phyloP scores from a whole-genome alignment of 2,797 vertebrate genomes.

The Leptodactylus fallax region DNA sequence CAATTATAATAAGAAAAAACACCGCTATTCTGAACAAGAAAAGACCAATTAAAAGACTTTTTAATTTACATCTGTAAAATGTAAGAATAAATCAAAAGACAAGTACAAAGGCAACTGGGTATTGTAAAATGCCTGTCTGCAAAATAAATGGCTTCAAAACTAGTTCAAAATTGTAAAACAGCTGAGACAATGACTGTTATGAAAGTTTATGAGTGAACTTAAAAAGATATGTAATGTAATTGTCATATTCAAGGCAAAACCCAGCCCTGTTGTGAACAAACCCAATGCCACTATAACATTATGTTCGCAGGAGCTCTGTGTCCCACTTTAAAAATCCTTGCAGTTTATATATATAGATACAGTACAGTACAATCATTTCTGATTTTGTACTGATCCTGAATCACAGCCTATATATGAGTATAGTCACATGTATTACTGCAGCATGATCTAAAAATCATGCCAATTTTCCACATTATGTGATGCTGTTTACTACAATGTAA shows the following conservation, averaged over 20 bases:
- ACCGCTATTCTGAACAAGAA: neutral
- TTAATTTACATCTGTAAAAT: constrained; percentile 11
- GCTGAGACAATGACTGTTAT: neutral
- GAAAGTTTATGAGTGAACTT: neutral
- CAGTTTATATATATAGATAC: too few species aligned
- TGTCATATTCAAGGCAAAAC: neutral
- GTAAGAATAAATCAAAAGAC: constrained; percentile 23
- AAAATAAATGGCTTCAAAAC: constrained; percentile 24
- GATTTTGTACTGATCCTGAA: neutral
- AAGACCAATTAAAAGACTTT: neutral
- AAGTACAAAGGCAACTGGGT: neutral
- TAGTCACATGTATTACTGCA: neutral
- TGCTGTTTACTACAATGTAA: neutral
- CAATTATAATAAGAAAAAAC: neutral
- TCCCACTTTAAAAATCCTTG: neutral
- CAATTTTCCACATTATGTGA: neutral
- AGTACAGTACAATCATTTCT: too few species aligned
- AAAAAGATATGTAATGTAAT: neutral
- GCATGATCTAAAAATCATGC: neutral
- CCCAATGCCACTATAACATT: neutral
- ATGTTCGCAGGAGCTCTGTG: neutral
- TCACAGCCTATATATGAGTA: neutral
- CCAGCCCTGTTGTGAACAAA: neutral
- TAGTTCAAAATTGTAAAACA: constrained; percentile 26
- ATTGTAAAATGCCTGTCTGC: constrained; percentile 20